phyloP scores from a whole-genome alignment of 2,888 invertebrate genomes.

The Sicus ferrugineus region DNA sequence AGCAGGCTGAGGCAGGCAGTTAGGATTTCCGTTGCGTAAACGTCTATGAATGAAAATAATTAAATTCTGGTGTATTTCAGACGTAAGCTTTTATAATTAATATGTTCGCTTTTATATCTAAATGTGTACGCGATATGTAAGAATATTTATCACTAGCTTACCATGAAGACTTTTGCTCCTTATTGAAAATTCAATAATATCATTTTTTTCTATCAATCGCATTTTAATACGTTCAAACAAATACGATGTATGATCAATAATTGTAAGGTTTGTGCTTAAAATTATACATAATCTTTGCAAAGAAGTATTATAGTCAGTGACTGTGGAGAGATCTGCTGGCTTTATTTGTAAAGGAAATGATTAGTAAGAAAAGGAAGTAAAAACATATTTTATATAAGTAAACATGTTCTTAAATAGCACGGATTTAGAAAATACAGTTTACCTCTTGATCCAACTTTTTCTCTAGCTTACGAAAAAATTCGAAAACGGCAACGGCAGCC shows the following conservation, averaged over 20 bases:
- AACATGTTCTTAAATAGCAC: slow-evolving; percentile 6
- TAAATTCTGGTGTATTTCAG: background rate
- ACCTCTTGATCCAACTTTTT: slow-evolving; percentile 34
- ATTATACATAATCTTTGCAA: slow-evolving; percentile 39
- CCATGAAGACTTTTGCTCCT: slow-evolving; percentile 15
- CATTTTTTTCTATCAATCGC: slow-evolving; percentile 17
- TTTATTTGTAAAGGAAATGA: no score
- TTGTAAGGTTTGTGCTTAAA: slow-evolving; percentile 35
- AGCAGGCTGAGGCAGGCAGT: slow-evolving; percentile 32
- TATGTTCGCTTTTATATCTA: background rate
- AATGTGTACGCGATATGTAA: background rate
- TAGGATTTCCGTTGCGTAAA: slow-evolving; percentile 41
- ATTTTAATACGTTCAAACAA: slow-evolving; percentile 16
- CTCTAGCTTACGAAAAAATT: slow-evolving; percentile 32
- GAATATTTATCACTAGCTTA: background rate
- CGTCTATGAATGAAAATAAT: slow-evolving; percentile 27
- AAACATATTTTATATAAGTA: background rate
- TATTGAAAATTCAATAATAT: slow-evolving; percentile 10
- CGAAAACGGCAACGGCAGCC: slow-evolving; percentile 16
- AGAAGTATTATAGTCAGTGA: slow-evolving; percentile 16
- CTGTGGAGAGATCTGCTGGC: background rate
- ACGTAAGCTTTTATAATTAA: background rate
- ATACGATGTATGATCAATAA: slow-evolving; percentile 29
- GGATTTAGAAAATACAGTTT: no score
- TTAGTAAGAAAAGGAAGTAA: slow-evolving; percentile 26